These are phyloP conservation scores for Potamarius usumacintae DNA, from an alignment of 2,113 vertebrate species.

Conservation along the genomic window DNA sequence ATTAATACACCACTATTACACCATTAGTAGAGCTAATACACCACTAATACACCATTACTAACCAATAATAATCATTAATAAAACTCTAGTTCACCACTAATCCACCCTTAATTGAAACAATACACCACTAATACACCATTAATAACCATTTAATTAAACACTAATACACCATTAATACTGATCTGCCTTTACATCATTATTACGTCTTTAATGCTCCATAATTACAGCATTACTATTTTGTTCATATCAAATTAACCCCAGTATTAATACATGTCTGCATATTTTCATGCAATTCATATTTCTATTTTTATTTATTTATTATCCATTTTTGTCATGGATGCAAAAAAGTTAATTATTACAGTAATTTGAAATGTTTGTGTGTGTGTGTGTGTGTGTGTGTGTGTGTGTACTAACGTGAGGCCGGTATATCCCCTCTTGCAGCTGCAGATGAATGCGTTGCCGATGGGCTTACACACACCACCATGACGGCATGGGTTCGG, in stretches of 20 bases:
- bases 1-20: not conserved
- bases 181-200: no score
- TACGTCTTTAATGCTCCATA: no score
- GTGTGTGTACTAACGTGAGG: constrained; percentile 80
- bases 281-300: not conserved
- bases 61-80: no score
- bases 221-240: not conserved
- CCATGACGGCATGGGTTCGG: constrained; percentile 92
- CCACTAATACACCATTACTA: not conserved
- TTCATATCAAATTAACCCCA: not conserved
- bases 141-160: not conserved
- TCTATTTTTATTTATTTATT: not conserved
- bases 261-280: not conserved
- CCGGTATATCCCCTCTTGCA: constrained; percentile 90
- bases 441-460: constrained; percentile 89
- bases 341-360: not conserved
- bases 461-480: constrained; percentile 87
- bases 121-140: not conserved
- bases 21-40: not conserved
- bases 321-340: not conserved
- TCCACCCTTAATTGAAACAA: not conserved
- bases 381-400: constrained; percentile 24
- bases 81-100: not conserved
- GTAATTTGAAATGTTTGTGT: not conserved
- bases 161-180: not conserved